Evolutionary conservation across 2,113 vertebrate species (phyloP).

Genomic region (Cynoglossus semilaevis): DNA sequence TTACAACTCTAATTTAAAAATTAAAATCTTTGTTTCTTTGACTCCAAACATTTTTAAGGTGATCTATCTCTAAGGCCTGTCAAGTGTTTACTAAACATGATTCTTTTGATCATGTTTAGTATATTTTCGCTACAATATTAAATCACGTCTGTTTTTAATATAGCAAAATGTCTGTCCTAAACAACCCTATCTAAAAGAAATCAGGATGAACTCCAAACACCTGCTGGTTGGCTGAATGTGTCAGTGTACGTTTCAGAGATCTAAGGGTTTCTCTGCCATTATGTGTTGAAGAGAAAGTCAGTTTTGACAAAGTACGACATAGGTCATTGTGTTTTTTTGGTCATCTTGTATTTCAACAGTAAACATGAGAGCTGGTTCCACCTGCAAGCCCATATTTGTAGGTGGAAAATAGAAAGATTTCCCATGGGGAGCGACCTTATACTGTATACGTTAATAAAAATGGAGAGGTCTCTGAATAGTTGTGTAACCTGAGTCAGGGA

Average conservation of each 20-base stretch:
- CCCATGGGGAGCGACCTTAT: not conserved
- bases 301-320: slow-evolving; percentile 28
- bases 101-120: too few relatives aligned
- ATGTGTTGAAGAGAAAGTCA: slow-evolving; percentile 13
- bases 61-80: too few relatives aligned
- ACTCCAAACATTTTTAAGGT: too few relatives aligned
- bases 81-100: too few relatives aligned
- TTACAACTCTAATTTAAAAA: too few relatives aligned
- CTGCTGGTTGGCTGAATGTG: slow-evolving; percentile 11
- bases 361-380: slow-evolving; percentile 41
- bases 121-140: too few relatives aligned
- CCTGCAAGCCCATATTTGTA: slow-evolving; percentile 35
- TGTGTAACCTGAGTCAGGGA: slow-evolving; percentile 5
- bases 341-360: slow-evolving; percentile 36
- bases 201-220: not conserved
- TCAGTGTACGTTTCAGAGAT: slow-evolving; percentile 3
- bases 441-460: not conserved
- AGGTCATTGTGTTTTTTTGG: slow-evolving; percentile 28
- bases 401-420: slow-evolving; percentile 17
- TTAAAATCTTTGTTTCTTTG: too few relatives aligned
- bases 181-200: too few relatives aligned
- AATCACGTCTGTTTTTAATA: too few relatives aligned
- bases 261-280: slow-evolving; percentile 26
- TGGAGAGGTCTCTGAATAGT: not conserved
- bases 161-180: too few relatives aligned